phyloP scores from a whole-genome alignment of 2,113 vertebrate genomes.

The Paradoxurus hermaphroditus region DNA sequence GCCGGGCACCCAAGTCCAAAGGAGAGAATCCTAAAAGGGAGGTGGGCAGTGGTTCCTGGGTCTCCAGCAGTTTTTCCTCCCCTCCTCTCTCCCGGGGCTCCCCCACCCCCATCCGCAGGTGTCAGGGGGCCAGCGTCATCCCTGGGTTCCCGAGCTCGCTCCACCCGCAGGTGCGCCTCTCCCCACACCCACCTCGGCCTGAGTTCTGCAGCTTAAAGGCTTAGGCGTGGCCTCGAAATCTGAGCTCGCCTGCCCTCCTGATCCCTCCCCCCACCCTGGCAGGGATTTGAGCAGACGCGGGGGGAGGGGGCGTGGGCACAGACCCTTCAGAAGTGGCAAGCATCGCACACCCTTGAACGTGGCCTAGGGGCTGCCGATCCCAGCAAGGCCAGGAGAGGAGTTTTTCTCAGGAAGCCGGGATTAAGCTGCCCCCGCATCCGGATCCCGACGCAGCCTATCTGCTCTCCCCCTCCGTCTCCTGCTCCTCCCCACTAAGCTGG shows the following conservation, averaged over 20 bases:
- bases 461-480: rapidly evolving
- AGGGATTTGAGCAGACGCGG: background rate
- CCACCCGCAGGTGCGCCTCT: background rate
- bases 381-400: background rate
- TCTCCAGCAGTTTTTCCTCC: background rate
- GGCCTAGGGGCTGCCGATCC: background rate
- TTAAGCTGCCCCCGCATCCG: background rate
- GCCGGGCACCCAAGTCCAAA: background rate
- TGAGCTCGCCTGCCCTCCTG: background rate
- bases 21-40: background rate
- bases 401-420: background rate
- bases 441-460: background rate
- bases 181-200: background rate
- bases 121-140: background rate
- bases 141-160: background rate
- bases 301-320: background rate
- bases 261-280: background rate
- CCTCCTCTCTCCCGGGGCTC: rapidly evolving
- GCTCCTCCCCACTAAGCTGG: background rate
- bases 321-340: background rate
- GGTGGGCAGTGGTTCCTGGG: background rate
- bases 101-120: background rate
- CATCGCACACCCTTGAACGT: rapidly evolving
- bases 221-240: constrained; percentile 44
- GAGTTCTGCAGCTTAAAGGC: constrained; percentile 61